Evolutionary conservation across 2,888 invertebrate genomes (phyloP).

Genomic region (Scaptomyza cyrtandrae): DNA sequence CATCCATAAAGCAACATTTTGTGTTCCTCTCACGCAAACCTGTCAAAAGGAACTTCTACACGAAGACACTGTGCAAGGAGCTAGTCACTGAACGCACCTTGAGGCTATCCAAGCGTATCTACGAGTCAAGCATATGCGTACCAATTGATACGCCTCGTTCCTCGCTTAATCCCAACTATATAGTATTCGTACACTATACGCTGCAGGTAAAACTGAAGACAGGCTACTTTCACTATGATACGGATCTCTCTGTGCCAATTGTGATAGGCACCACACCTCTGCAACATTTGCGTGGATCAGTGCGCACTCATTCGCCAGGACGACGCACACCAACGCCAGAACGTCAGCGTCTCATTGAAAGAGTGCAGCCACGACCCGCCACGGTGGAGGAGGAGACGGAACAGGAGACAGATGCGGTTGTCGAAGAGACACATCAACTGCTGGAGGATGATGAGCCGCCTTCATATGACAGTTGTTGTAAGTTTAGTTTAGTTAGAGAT

Average conservation of each 20-base stretch:
- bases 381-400: slow-evolving; percentile 53
- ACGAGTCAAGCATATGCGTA: slow-evolving; percentile 86
- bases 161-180: slow-evolving; percentile 84
- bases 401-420: slow-evolving; percentile 42
- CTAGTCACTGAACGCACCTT: slow-evolving; percentile 71
- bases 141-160: slow-evolving; percentile 89
- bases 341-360: slow-evolving; percentile 66
- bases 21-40: slow-evolving; percentile 81
- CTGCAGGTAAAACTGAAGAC: slow-evolving; percentile 78
- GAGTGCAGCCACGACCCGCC: slow-evolving; percentile 50
- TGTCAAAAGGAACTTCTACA: slow-evolving; percentile 78
- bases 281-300: slow-evolving; percentile 49
- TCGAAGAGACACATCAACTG: slow-evolving; percentile 54
- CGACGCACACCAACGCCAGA: slow-evolving; percentile 61
- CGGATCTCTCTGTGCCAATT: slow-evolving; percentile 76
- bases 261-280: slow-evolving; percentile 79
- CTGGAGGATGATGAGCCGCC: slow-evolving; percentile 78
- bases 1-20: slow-evolving; percentile 77
- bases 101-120: slow-evolving; percentile 83
- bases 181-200: slow-evolving; percentile 80
- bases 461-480: slow-evolving; percentile 81
- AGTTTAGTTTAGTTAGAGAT: slow-evolving; percentile 28
- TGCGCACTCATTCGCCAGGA: slow-evolving; percentile 63
- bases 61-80: slow-evolving; percentile 76
- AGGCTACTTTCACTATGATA: slow-evolving; percentile 79